Evolutionary conservation across 64 coral and sea anemone species (phyloP), one percentile per base, ranked within the genome.

Genomic region (Hydrozoanthus tunicans): DNA sequence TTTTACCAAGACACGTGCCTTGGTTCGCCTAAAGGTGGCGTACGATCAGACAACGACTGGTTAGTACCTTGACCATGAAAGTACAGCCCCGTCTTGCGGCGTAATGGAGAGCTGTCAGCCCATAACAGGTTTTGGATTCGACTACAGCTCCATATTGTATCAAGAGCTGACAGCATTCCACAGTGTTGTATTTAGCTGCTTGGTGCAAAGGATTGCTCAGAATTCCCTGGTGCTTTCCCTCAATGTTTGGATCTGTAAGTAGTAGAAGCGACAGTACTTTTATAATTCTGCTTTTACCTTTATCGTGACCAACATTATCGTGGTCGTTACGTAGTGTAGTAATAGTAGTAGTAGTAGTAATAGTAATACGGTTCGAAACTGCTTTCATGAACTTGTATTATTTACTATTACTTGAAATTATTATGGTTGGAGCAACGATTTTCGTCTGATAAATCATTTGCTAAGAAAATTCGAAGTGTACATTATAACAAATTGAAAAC

Each of bases 41-140:
- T 13, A 51, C 20, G 20, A 20, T 20, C 20, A 20, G 20, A 14
- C 6, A 25, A 11, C 26, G 6, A 58, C 9, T 6, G 59, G 5
- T 27, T 15, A 71, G 7, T 66, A 97, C 95, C 92, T 91, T 93
- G 9, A 94, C 32, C 56, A 97, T 77, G 3, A 81, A 57, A 32
- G 20, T 73, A 51, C 75, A 78, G 15, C 89, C 82, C 64, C 93
- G 76, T 3, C 83, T 85, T 17, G 92, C 79, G n/a, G 92, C 90
- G 64, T 92, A 90, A 57, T 97, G 95, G 15, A 97, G 85, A 15
- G 92, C 89, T 53, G 95, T 78, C 14, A 94, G 95, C 10, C 92
- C 95, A 70, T 91, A 94, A 53, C 92, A 97, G 15, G 72, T 83
- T 63, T 53, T 83, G 8, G 8, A 58, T 4, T n/a, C 23, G 4